Evolutionary conservation across 2,113 vertebrate species (phyloP).

Genomic region (Apteryx mantelli): DNA sequence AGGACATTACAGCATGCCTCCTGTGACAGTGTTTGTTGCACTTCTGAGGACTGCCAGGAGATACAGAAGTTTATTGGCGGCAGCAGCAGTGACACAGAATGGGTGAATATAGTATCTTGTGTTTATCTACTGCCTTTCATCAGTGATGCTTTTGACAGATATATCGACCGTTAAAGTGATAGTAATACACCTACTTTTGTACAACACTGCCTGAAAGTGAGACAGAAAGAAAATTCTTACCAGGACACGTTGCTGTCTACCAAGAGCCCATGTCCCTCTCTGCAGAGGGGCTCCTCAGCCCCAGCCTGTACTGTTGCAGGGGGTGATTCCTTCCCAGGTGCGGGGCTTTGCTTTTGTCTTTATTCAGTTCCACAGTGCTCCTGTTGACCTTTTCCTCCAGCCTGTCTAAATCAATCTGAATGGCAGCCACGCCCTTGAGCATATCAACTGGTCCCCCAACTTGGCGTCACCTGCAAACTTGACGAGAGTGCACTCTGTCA

Average conservation of each 20-base stretch:
- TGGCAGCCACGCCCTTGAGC: background rate
- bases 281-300: background rate
- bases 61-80: background rate
- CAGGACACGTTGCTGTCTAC: background rate
- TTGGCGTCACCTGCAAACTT: background rate
- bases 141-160: background rate
- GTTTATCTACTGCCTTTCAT: background rate
- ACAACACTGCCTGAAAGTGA: background rate
- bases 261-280: background rate
- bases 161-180: background rate
- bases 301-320: background rate
- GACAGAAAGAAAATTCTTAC: background rate
- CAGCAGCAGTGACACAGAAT: background rate
- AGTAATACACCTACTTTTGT: background rate
- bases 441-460: background rate
- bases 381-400: background rate
- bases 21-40: background rate
- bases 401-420: background rate
- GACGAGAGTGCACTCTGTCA: background rate
- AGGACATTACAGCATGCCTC: background rate
- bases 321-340: background rate
- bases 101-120: background rate
- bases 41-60: background rate
- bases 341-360: background rate
- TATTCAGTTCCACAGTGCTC: background rate